These are phyloP conservation scores for Heliconius himera DNA, from an alignment of 1,140 invertebrate genomes.

Conservation along the genomic window DNA sequence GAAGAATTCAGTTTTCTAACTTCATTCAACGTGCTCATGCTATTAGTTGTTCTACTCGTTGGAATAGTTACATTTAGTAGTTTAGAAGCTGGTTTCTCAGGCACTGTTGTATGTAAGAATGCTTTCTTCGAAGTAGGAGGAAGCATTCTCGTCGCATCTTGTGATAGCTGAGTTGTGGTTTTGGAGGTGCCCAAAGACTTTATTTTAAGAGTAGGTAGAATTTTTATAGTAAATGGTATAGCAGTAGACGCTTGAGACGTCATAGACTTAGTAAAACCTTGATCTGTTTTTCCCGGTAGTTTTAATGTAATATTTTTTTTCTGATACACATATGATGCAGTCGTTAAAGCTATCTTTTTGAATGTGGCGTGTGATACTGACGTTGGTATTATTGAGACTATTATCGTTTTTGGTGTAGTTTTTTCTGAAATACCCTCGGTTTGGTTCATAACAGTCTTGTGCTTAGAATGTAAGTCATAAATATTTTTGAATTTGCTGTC, in stretches of 20 bases:
- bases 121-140: slow-evolving; percentile 38
- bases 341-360: slow-evolving; percentile 72
- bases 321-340: slow-evolving; percentile 54
- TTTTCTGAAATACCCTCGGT: slow-evolving; percentile 57
- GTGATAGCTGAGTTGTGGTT: slow-evolving; percentile 37
- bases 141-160: slow-evolving; percentile 43
- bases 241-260: slow-evolving; percentile 50
- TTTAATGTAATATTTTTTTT: slow-evolving; percentile 51
- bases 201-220: slow-evolving; percentile 43
- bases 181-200: slow-evolving; percentile 43
- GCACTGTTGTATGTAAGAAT: slow-evolving; percentile 19
- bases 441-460: slow-evolving; percentile 54
- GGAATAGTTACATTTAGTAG: slow-evolving; percentile 44
- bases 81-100: slow-evolving; percentile 32
- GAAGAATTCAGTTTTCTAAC: slow-evolving; percentile 55
- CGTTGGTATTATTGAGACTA: slow-evolving; percentile 77
- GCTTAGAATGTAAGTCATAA: slow-evolving; percentile 50
- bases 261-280: slow-evolving; percentile 60
- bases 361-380: slow-evolving; percentile 72
- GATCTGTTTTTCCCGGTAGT: slow-evolving; percentile 50
- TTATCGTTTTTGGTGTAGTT: slow-evolving; percentile 74
- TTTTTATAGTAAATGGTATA: slow-evolving; percentile 54
- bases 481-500: slow-evolving; percentile 62
- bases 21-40: slow-evolving; percentile 62
- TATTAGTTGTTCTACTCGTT: slow-evolving; percentile 69